Conservation (phyloP, 2,888 invertebrate genomes). For the Mystacides longicornis region DNA sequence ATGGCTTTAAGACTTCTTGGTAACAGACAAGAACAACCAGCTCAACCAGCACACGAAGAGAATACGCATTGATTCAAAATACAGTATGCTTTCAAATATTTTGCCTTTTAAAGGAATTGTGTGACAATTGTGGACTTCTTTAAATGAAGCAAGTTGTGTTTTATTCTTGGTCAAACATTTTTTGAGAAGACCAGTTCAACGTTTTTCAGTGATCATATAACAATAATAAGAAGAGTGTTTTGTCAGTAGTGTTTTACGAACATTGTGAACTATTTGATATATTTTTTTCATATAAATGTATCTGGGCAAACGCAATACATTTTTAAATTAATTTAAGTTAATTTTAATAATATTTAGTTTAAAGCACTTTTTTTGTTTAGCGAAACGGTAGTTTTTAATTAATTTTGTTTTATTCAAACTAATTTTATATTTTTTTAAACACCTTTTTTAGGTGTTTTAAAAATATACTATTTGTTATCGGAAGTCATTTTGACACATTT, state of each 20-base stretch:
- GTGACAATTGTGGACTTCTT: no score
- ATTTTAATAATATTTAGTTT: neutral
- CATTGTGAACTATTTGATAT: no score
- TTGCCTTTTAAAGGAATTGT: no score
- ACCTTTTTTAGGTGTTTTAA: neutral
- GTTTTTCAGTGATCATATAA: no score
- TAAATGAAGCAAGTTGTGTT: no score
- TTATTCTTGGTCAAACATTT: no score
- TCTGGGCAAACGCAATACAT: slow-evolving; percentile 27
- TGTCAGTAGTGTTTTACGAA: no score
- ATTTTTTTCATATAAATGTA: slow-evolving; percentile 20
- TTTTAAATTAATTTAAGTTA: slow-evolving; percentile 9
- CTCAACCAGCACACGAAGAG: slow-evolving; percentile 10
- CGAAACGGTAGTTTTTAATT: neutral
- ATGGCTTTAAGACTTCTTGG: slow-evolving; percentile 62
- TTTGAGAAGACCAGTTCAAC: no score
- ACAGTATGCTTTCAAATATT: no score
- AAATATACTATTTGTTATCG: neutral
- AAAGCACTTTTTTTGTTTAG: neutral
- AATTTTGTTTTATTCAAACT: neutral
- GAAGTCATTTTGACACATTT: slow-evolving; percentile 12
- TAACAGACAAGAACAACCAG: slow-evolving; percentile 28
- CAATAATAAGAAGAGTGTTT: no score
- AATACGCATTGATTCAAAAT: slow-evolving; percentile 1
- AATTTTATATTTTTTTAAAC: slow-evolving; percentile 4